Evolutionary conservation across 2,797 vertebrate genomes (phyloP), one percentile per base, ranked within the genome.

Genomic region (Odontamblyopus rebecca): DNA sequence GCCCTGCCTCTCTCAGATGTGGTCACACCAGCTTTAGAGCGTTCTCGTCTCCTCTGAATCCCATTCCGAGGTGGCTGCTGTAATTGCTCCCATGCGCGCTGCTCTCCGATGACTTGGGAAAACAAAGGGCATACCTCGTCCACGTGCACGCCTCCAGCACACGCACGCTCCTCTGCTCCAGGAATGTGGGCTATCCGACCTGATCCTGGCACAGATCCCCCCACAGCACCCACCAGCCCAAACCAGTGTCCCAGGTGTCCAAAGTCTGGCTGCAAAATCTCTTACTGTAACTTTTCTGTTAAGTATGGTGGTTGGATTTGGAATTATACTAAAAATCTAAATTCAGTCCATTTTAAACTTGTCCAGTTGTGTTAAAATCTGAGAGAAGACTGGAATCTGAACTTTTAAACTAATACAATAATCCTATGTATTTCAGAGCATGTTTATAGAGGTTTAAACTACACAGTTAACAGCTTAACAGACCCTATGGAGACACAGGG

Each of bases 101-200:
- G 38, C 77, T 81, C 75, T 84, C 63, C 44, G 74, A 80, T 75
- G 78, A 85, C 82, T 85, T 77, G 80, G 81, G 79, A 76, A 78
- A 89, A 86, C 72, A 87, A 71, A 62, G 11, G 75, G 57, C 71
- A 62, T 59, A 78, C 61, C 73, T 76, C 57, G 69, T 69, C 63
- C 60, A 73, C 12, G 5, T 63, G 54, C 11, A 15, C 72, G 72
- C 70, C 41, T 13, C 41, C 9, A 12, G n/a, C 66, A 38, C 13
- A 29, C n/a, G 74, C 62, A 76, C 51, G 69, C 70, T 71, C 79
- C 68, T 70, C 53, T 6, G 54, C 67, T 53, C 61, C 68, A 53
- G 81, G 88, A 89, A 90, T 91, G 83, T 86, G 69, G 85, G 84
- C 71, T 77, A 87, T 91, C 85, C 76, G 64, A 57, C 71, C 84